Base-by-base conservation (phyloP, 2,888 invertebrate species). In the Callosobruchus maculatus region DNA sequence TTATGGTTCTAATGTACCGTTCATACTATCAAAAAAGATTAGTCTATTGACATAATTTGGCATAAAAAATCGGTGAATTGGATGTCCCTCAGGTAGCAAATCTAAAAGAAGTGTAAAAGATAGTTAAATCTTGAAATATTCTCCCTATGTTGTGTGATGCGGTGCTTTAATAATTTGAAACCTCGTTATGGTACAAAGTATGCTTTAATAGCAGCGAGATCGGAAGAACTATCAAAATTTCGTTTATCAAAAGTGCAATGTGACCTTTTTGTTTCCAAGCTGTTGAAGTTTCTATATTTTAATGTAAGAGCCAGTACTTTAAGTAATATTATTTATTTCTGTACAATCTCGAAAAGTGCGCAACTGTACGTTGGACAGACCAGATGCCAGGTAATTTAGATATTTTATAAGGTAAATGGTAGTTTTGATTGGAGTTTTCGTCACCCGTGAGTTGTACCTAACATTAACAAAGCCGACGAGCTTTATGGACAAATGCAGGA, bases 281-380 rank as follows among this genome's bases (percentile, higher is more conserved):
- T 87, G 87, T 87, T 87, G 85, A 85, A 85, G 85, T 87, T 86
- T 86, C 85, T 86, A 87, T 86, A 86, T 86, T 86, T 86, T 86
- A 86, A 86, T 86, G 81, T 87, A 85, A 86, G 86, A 85, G 87
- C 87, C 87, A 87, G 87, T 87, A 87, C 85, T 84, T 84, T 87
- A 86, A 86, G 86, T 85, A 82, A 85, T 81, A 83, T 85, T 85
- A 85, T 85, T 86, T 85, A 85, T 86, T 86, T 71, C 22, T 68
- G 22, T 68, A 68, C 68, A 68, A 68, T 21, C 68, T 68, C 68
- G 68, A 68, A 68, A 68, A 49, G 13, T 49, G 4, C 13, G 49
- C 49, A 49, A 1, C 7, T 49, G 49, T 49, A 49, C 49, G 49
- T 49, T 13, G 49, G 13, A 49, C 49, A 49, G 1, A 49, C 49